Evolutionary conservation across 1,140 invertebrate species (phyloP).

Genomic region (Pantala flavescens): DNA sequence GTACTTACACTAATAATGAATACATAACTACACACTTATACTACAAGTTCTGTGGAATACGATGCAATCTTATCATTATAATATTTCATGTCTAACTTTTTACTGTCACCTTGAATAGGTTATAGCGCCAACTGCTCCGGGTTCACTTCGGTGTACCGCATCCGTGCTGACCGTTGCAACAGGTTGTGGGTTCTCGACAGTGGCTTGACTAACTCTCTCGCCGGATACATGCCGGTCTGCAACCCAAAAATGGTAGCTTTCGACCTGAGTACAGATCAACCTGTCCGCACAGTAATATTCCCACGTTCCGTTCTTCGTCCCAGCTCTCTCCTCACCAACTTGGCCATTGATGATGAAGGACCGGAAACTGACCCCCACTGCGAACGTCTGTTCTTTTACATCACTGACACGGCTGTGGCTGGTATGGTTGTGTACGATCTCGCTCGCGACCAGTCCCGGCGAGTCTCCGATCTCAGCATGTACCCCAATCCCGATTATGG

Average conservation of each 20-base stretch:
- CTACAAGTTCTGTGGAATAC: too few relatives aligned
- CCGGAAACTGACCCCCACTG: conserved; percentile 39
- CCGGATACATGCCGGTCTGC: conserved; percentile 61
- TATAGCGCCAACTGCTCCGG: neutral
- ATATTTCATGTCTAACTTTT: too few relatives aligned
- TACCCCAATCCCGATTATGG: conserved; percentile 66
- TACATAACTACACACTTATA: too few relatives aligned
- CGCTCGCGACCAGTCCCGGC: conserved; percentile 58
- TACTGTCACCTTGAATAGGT: neutral
- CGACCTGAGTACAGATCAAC: conserved; percentile 55
- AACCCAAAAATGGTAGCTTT: conserved; percentile 70
- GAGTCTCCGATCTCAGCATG: conserved; percentile 63
- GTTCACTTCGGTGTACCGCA: conserved; percentile 48
- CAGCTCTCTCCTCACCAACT: conserved; percentile 60
- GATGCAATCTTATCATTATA: too few relatives aligned
- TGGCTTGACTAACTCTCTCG: conserved; percentile 60
- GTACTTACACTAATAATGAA: too few relatives aligned
- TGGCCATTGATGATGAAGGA: conserved; percentile 48
- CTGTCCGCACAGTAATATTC: conserved; percentile 46
- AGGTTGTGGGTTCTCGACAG: conserved; percentile 47
- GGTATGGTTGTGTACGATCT: conserved; percentile 65
- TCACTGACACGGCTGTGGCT: conserved; percentile 63
- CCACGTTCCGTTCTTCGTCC: conserved; percentile 43
- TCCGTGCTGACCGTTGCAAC: conserved; percentile 59
- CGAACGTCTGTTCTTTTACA: conserved; percentile 65